Evolutionary conservation across 2,888 invertebrate genomes (phyloP).

Genomic region (Agrotis segetum): DNA sequence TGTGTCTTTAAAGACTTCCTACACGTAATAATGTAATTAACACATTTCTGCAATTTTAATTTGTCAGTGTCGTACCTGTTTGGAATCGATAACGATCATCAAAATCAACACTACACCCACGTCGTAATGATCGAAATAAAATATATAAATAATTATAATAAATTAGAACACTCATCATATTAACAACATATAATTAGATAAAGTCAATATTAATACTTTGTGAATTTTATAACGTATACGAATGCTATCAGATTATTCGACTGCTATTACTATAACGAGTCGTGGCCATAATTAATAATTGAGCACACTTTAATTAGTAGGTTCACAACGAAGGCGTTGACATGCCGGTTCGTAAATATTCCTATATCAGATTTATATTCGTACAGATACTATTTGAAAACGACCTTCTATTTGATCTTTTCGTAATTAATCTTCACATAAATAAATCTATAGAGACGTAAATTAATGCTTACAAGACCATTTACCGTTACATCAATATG

Average conservation of each 20-base stretch:
- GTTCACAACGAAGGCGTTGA: conserved; percentile 66
- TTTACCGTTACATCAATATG: conserved; percentile 59
- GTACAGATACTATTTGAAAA: conserved; percentile 54
- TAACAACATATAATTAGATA: conserved; percentile 56
- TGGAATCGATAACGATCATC: not conserved
- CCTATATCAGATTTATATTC: conserved; percentile 61
- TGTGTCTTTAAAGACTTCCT: too few species aligned
- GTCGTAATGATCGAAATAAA: not conserved
- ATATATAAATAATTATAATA: conserved; percentile 1
- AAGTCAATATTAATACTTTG: conserved; percentile 55
- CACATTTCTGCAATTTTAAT: not conserved
- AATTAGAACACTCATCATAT: conserved; percentile 21
- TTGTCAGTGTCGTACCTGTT: not conserved
- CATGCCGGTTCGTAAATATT: conserved; percentile 65
- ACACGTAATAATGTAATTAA: too few species aligned
- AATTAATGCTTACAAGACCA: conserved; percentile 64
- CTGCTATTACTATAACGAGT: conserved; percentile 49
- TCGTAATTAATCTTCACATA: conserved; percentile 63
- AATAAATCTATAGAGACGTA: conserved; percentile 59
- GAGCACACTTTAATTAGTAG: conserved; percentile 64
- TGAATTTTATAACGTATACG: conserved; percentile 39
- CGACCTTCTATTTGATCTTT: conserved; percentile 63
- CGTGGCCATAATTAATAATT: conserved; percentile 63
- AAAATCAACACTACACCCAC: conserved; percentile 6
- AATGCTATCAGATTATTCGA: conserved; percentile 49